Evolutionary conservation across 2,797 vertebrate species (phyloP).

Genomic region (Helarctos malayanus): DNA sequence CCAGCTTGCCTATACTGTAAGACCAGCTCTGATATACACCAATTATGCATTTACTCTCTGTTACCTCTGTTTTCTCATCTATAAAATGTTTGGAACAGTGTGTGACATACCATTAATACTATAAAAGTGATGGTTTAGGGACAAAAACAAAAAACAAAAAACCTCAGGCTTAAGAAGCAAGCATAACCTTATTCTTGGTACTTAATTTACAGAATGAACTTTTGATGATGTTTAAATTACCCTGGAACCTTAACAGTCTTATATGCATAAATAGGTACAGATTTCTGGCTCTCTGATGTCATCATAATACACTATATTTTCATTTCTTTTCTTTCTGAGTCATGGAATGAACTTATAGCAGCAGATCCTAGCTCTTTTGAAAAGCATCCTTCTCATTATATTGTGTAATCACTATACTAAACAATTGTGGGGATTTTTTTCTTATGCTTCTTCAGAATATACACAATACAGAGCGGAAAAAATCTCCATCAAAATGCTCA

Average conservation of each 20-base stretch:
- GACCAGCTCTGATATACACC: background rate
- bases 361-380: background rate
- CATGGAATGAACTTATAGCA: background rate
- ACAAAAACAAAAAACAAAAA: background rate
- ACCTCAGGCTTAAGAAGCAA: background rate
- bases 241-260: background rate
- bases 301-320: background rate
- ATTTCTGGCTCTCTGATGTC: background rate
- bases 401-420: background rate
- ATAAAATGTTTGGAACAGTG: background rate
- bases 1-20: background rate
- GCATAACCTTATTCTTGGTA: conserved; percentile 5
- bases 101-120: background rate
- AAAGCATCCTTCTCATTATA: background rate
- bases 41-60: background rate
- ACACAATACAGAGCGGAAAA: background rate
- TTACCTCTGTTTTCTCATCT: background rate
- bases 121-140: background rate
- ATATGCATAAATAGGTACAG: background rate
- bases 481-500: background rate
- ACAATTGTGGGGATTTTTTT: background rate
- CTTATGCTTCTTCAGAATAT: background rate
- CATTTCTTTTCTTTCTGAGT: background rate
- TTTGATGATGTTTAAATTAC: conserved; percentile 12
- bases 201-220: conserved; percentile 9